Conservation (phyloP, 1,140 invertebrate genomes). For the Tachypleus tridentatus region DNA sequence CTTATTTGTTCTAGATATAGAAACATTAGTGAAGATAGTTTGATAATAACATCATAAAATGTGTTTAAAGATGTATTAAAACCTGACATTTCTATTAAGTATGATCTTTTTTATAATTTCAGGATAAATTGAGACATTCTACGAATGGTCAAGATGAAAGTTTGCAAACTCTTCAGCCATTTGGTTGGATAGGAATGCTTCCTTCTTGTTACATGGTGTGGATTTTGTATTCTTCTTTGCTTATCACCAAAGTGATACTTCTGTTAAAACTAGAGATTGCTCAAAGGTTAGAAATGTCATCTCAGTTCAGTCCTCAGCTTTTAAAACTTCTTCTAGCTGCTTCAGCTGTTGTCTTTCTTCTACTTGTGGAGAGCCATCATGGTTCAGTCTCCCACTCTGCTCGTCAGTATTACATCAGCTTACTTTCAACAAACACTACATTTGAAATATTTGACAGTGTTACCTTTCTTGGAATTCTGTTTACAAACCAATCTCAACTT, state of each 20-base stretch:
- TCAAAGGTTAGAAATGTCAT: slow-evolving; percentile 28
- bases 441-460: slow-evolving; percentile 46
- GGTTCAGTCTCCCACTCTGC: slow-evolving; percentile 35
- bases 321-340: slow-evolving; percentile 38
- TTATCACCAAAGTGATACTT: slow-evolving; percentile 40
- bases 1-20: background rate
- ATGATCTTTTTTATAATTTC: no score
- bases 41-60: background rate
- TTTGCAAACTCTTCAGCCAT: slow-evolving; percentile 15
- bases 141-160: slow-evolving; percentile 13
- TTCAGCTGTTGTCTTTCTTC: slow-evolving; percentile 40
- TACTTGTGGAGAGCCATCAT: slow-evolving; percentile 43
- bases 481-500: slow-evolving; percentile 25
- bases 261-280: slow-evolving; percentile 40
- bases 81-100: background rate
- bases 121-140: no score
- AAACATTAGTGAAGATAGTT: background rate
- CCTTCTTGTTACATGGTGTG: slow-evolving; percentile 42
- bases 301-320: slow-evolving; percentile 41
- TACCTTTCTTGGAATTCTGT: slow-evolving; percentile 35
- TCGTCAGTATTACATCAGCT: slow-evolving; percentile 35
- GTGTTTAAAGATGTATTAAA: background rate
- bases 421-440: slow-evolving; percentile 33
- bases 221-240: slow-evolving; percentile 40
- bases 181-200: slow-evolving; percentile 29